Evolutionary conservation across 2,888 invertebrate species (phyloP).

Genomic region (Uloborus plumipes): DNA sequence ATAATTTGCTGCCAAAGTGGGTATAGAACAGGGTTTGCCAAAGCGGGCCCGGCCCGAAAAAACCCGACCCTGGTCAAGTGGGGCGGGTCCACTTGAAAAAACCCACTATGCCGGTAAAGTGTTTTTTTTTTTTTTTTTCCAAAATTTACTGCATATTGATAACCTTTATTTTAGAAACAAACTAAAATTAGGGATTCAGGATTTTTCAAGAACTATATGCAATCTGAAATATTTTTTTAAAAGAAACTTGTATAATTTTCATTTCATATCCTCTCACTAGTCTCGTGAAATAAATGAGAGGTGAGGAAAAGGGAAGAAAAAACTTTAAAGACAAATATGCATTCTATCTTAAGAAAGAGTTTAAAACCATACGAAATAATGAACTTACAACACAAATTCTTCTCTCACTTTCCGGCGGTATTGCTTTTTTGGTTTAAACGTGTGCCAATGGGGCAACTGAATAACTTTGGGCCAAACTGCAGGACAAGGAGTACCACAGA

Average conservation of each 20-base stretch:
- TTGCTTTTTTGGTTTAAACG: conserved; percentile 89
- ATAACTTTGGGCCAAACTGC: conserved; percentile 98
- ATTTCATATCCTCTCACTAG: too few relatives aligned
- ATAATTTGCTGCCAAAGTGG: too few relatives aligned
- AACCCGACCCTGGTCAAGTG: too few relatives aligned
- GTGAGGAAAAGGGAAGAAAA: not conserved
- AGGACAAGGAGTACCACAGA: conserved; percentile 96
- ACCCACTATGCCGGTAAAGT: too few relatives aligned
- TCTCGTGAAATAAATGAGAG: too few relatives aligned
- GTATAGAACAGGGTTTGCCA: too few relatives aligned
- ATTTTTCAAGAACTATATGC: not conserved
- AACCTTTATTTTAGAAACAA: too few relatives aligned
- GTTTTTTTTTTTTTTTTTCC: too few relatives aligned
- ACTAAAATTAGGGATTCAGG: not conserved
- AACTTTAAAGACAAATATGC: too few relatives aligned
- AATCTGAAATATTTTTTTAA: not conserved
- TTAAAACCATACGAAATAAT: not conserved
- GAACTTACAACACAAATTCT: conserved; percentile 83
- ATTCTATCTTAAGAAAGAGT: not conserved
- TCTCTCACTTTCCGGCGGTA: conserved; percentile 91
- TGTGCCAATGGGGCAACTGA: conserved; percentile 90
- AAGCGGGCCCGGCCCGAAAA: too few relatives aligned
- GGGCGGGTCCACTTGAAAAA: too few relatives aligned
- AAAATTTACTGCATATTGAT: too few relatives aligned
- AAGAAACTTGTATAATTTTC: not conserved